These are phyloP conservation scores for Pheosia gnoma DNA, from an alignment of 2,888 invertebrate genomes.

Conservation along the genomic window DNA sequence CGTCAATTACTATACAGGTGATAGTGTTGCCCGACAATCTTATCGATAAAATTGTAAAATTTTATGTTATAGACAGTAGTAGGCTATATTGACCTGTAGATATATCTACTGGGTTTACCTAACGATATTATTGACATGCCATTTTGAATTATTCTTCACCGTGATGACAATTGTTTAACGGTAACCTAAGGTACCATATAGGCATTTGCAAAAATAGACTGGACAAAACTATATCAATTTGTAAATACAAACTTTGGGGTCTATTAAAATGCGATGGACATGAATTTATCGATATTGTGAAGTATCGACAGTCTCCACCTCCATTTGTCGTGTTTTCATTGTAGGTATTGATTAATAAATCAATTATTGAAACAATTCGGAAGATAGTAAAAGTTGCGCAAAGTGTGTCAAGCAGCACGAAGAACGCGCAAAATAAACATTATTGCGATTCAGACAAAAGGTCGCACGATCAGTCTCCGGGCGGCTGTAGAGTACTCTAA, in stretches of 20 bases:
- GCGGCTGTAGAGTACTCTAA: conserved; percentile 50
- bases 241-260: too few species aligned
- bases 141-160: too few species aligned
- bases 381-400: conserved; percentile 60
- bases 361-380: conserved; percentile 32
- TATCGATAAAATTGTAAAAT: neutral
- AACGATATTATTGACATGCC: too few species aligned
- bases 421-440: conserved; percentile 45
- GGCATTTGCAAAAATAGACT: too few species aligned
- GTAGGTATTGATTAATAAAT: conserved; percentile 23
- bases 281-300: too few species aligned
- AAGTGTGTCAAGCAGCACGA: conserved; percentile 43
- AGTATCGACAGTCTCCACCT: neutral
- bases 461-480: conserved; percentile 54
- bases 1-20: neutral
- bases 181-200: too few species aligned
- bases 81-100: too few species aligned
- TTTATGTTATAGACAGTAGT: too few species aligned
- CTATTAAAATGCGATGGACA: too few species aligned
- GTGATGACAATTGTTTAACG: too few species aligned
- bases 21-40: neutral
- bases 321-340: conserved; percentile 10
- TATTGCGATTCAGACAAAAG: conserved; percentile 40
- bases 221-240: too few species aligned
- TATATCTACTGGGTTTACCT: too few species aligned